These are phyloP conservation scores for Drosophila subsilvestris DNA, from an alignment of 2,888 invertebrate species.

Conservation along the genomic window DNA sequence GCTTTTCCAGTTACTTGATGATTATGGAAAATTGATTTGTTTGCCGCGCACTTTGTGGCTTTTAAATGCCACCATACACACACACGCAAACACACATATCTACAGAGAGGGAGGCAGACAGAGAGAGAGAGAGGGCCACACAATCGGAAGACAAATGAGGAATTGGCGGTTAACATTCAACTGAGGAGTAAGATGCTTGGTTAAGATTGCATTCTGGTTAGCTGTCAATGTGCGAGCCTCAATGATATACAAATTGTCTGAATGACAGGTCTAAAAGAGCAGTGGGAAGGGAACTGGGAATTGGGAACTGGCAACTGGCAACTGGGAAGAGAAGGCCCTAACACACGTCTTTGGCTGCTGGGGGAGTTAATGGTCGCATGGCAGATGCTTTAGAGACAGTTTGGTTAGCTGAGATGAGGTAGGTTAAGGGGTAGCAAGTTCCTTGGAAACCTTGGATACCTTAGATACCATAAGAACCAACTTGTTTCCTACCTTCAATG, in stretches of 20 bases:
- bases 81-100: constrained; percentile 1
- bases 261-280: constrained; percentile 14
- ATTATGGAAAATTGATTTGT: constrained; percentile 76
- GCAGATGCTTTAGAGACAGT: neutral
- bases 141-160: constrained; percentile 68
- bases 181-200: constrained; percentile 8
- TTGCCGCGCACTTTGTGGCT: constrained; percentile 69
- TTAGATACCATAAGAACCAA: too few species aligned
- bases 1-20: constrained; percentile 46
- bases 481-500: too few species aligned
- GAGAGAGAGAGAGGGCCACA: constrained; percentile 15
- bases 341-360: too few species aligned
- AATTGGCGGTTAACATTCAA: constrained; percentile 52
- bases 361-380: too few species aligned
- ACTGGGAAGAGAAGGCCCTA: neutral
- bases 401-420: too few species aligned
- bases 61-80: constrained; percentile 53
- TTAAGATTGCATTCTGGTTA: constrained; percentile 26
- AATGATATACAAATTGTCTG: constrained; percentile 1
- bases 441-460: too few species aligned
- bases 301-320: neutral
- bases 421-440: too few species aligned
- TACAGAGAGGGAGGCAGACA: neutral
- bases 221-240: constrained; percentile 13
- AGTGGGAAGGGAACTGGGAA: neutral